Evolutionary conservation across 2,797 vertebrate genomes (phyloP), one percentile per base, ranked within the genome.

Genomic region (Clarias pachynema): DNA sequence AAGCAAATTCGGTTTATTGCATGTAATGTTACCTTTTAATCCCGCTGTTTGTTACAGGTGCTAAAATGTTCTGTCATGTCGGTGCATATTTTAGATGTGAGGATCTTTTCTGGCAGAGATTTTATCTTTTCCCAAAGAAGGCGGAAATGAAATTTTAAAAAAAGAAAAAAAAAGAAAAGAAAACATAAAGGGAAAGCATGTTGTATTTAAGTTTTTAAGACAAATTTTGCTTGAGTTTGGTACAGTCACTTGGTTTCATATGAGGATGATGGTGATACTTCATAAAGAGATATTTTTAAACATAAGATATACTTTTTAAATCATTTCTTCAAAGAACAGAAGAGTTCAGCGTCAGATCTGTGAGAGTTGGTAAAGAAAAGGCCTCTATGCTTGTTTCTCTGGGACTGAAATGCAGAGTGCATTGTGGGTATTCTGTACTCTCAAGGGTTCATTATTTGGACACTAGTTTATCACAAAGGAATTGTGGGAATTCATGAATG

Each of bases 41-140:
- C 73, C 73, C 29, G 65, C 37, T n/a, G 20, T 70, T 65, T 59
- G 29, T 56, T 68, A 16, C 14, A 53, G n/a, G 53, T 4, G 29
- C 20, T 62, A 37, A 74, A 74, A 60, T 62, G 80, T 82, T 49
- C 73, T 57, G 73, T 86, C 80, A 82, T 62, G 80, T 60, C 9
- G 20, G 85, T 40, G 24, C 80, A 70, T 78, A 82, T 53, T 78
- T 70, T 20, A n/a, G 37, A 70, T 15, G 26, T 72, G 24, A 26
- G 4, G 34, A 1, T 31, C 26, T 15, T 15, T 80, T 65, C 26
- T 72, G 56, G 34, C 57, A 62, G 4, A 24, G 37, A 2, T 34
- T 31, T 37, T 10, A 63, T 14, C 0, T 80, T 53, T 63, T 15
- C 37, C 18, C 29, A 29, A 83, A 77, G 29, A 34, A 44, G 20